A percentile compares a stretch with the other conserved stretches of the same genome.
These are phyloP conservation scores for Catharus ustulatus DNA, from an alignment of 2,797 vertebrate genomes.

Conservation along the genomic window DNA sequence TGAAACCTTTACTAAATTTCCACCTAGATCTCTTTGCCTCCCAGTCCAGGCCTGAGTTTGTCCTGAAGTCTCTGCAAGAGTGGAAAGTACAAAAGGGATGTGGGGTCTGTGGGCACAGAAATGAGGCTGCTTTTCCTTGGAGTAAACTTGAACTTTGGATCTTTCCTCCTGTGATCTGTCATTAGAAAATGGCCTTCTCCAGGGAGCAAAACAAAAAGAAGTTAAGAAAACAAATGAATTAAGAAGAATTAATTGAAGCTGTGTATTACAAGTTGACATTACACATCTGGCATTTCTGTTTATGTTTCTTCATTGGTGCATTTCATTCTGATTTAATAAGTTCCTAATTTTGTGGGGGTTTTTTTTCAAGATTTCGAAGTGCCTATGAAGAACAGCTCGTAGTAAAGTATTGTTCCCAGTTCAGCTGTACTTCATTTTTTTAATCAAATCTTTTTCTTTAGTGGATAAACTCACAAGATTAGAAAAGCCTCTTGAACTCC, in stretches of 20 bases:
- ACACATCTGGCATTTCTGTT: constrained; percentile 55
- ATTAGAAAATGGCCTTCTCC: constrained; percentile 44
- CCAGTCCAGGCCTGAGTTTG: not conserved
- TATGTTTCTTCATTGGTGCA: constrained; percentile 38
- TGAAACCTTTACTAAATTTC: not conserved
- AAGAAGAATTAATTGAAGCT: constrained; percentile 39
- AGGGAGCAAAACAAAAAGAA: constrained; percentile 56
- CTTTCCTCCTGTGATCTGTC: constrained; percentile 23
- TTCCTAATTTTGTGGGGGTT: not conserved
- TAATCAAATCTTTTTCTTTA: constrained; percentile 57
- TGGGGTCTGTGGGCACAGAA: not conserved
- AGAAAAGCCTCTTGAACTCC: constrained; percentile 60
- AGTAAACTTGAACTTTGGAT: constrained; percentile 12
- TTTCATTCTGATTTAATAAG: constrained; percentile 46
- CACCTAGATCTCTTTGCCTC: not conserved
- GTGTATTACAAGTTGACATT: constrained; percentile 26
- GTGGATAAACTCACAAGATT: constrained; percentile 52
- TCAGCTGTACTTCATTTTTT: constrained; percentile 39
- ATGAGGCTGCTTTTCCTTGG: not conserved
- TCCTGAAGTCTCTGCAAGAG: not conserved
- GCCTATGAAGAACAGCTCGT: not conserved
- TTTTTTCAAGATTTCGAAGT: constrained; percentile 17
- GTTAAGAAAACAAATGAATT: constrained; percentile 61
- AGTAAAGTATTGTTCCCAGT: constrained; percentile 26
- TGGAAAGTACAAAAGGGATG: not conserved